A percentile compares a stretch with the other conserved stretches of the same genome.
Evolutionary conservation across 2,797 vertebrate species (phyloP).

Genomic region (Sorex maritimensis): DNA sequence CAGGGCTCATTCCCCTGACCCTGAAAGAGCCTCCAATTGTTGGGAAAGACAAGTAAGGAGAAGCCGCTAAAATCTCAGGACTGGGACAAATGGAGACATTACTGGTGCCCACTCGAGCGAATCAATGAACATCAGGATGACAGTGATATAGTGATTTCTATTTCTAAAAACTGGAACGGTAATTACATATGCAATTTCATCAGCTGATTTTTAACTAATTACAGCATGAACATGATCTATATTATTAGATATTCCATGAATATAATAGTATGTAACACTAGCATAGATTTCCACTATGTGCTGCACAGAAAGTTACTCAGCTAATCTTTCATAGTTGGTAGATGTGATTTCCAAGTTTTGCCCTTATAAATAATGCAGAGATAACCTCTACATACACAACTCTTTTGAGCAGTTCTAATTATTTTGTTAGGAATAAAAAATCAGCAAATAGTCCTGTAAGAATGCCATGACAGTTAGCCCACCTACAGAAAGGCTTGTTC

Average conservation of each 20-base stretch:
- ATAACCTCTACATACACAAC: slow-evolving; percentile 30
- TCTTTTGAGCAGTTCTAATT: slow-evolving; percentile 39
- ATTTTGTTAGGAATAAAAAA: slow-evolving; percentile 43
- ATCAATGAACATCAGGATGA: too few relatives aligned
- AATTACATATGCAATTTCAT: neutral
- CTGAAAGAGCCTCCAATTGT: too few relatives aligned
- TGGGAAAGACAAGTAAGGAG: too few relatives aligned
- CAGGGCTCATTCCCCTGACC: too few relatives aligned
- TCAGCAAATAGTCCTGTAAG: neutral
- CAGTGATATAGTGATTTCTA: neutral
- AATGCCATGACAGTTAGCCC: neutral
- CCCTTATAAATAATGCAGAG: slow-evolving; percentile 63
- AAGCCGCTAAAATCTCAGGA: too few relatives aligned
- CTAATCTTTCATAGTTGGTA: neutral
- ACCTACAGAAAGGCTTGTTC: neutral
- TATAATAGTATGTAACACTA: neutral
- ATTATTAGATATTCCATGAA: neutral
- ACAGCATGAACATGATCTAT: neutral
- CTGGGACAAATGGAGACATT: too few relatives aligned
- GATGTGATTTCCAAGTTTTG: slow-evolving; percentile 54
- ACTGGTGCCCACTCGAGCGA: too few relatives aligned
- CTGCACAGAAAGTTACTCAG: neutral
- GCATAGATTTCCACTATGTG: neutral
- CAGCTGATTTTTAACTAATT: neutral
- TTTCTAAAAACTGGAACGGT: slow-evolving; percentile 27